These are phyloP conservation scores for Hymenochirus boettgeri DNA, from an alignment of 2,113 vertebrate species.

Conservation along the genomic window DNA sequence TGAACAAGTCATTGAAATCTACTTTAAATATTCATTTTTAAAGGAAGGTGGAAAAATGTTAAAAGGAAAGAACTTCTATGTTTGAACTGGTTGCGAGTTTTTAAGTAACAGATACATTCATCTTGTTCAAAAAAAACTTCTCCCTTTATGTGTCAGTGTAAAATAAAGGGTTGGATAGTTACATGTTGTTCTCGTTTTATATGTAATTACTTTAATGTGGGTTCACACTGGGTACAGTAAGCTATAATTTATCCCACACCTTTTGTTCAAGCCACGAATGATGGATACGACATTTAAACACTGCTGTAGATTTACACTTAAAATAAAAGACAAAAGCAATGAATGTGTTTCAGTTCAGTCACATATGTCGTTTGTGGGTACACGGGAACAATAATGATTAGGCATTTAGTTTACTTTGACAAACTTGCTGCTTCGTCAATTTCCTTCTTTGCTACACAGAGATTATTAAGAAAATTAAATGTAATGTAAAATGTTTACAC, in stretches of 20 bases:
- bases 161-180: conserved; percentile 7
- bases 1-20: too few species aligned
- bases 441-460: not conserved
- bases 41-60: not conserved
- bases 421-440: not conserved
- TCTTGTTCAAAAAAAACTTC: not conserved
- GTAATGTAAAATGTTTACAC: too few species aligned
- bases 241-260: conserved; percentile 28
- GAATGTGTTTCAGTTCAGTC: not conserved
- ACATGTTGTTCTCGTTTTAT: not conserved
- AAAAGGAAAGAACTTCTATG: not conserved
- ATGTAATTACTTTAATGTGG: conserved; percentile 3
- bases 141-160: not conserved
- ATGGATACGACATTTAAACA: conserved; percentile 7
- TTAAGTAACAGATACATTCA: not conserved
- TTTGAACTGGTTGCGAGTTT: not conserved
- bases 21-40: too few species aligned
- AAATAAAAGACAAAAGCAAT: conserved; percentile 9
- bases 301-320: conserved; percentile 10
- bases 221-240: conserved; percentile 15
- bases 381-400: not conserved
- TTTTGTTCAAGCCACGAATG: conserved; percentile 20
- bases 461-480: not conserved
- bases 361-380: not conserved
- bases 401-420: not conserved